phyloP scores from a whole-genome alignment of 2,888 invertebrate species.

The Heliconius ethilla region DNA sequence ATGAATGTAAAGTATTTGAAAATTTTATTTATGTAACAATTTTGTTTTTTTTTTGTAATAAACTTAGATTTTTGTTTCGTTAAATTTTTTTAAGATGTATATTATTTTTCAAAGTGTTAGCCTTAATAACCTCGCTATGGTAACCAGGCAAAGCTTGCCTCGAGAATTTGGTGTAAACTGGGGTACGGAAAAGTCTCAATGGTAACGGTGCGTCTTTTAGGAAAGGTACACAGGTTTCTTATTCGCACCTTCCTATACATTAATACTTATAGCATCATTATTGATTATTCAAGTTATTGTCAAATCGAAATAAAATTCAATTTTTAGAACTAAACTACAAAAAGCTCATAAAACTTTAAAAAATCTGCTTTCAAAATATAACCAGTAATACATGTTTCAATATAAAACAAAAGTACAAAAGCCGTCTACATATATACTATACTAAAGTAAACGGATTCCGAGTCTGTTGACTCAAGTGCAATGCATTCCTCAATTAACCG shows the following conservation, averaged over 20 bases:
- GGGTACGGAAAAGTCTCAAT: too few species aligned
- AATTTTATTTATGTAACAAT: background rate
- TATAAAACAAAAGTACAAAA: background rate
- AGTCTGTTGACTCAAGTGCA: conserved; percentile 65
- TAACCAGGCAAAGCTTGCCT: too few species aligned
- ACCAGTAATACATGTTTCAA: background rate
- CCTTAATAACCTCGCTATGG: too few species aligned
- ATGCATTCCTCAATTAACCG: conserved; percentile 67
- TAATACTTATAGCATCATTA: too few species aligned
- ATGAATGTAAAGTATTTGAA: background rate
- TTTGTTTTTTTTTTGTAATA: background rate
- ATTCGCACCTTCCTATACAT: too few species aligned
- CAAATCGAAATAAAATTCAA: background rate
- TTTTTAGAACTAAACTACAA: background rate
- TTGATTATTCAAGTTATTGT: too few species aligned
- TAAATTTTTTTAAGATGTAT: background rate
- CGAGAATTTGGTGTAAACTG: too few species aligned
- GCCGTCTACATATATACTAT: background rate
- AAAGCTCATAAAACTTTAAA: background rate
- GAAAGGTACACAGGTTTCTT: too few species aligned
- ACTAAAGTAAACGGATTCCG: conserved; percentile 10
- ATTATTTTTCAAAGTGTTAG: background rate
- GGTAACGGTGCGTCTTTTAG: too few species aligned
- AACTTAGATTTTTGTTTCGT: background rate
- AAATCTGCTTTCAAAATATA: background rate